These are phyloP conservation scores for Myotis findleyi DNA, from an alignment of 2,797 vertebrate genomes.

Conservation along the genomic window DNA sequence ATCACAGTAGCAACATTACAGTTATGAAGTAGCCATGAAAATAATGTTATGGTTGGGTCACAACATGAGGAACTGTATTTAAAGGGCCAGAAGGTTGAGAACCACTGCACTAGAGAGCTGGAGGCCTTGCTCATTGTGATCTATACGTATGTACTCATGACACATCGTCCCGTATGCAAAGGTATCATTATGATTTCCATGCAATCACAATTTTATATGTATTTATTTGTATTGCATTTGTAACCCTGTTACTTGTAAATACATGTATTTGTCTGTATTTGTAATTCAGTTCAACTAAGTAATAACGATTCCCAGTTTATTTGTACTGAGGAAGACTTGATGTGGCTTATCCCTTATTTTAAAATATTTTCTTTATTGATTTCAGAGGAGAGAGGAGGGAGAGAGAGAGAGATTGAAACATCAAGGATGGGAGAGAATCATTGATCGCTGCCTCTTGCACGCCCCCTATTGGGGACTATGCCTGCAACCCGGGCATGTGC, in stretches of 20 bases:
- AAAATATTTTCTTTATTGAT: background rate
- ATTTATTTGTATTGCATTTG: background rate
- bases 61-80: too few relatives aligned
- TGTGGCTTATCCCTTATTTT: background rate
- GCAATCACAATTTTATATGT: background rate
- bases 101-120: background rate
- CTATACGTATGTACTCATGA: background rate
- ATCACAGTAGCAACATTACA: too few relatives aligned
- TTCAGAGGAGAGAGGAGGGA: too few relatives aligned
- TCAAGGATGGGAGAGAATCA: too few relatives aligned
- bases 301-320: background rate
- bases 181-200: background rate
- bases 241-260: slow-evolving; percentile 19
- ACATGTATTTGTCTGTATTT: background rate
- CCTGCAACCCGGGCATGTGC: too few relatives aligned
- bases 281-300: background rate
- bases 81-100: too few relatives aligned
- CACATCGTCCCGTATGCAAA: background rate
- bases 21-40: too few relatives aligned
- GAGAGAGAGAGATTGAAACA: too few relatives aligned
- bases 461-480: too few relatives aligned
- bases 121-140: background rate
- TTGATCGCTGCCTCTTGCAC: too few relatives aligned
- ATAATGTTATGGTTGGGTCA: too few relatives aligned
- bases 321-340: background rate